phyloP scores from a whole-genome alignment of 2,113 vertebrate genomes.

The Opisthocomus hoazin region DNA sequence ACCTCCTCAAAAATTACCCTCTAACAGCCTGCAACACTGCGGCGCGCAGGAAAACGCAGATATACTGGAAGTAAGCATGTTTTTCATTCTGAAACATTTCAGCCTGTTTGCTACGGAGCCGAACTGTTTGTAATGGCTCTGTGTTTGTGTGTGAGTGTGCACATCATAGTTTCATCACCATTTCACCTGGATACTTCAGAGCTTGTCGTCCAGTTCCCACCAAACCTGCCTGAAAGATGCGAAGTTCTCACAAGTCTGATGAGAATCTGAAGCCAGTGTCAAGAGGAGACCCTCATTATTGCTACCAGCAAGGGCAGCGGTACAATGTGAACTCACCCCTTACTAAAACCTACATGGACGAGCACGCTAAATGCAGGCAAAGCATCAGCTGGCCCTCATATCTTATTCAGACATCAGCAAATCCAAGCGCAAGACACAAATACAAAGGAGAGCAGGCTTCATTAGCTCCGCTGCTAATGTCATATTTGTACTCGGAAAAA shows the following conservation, averaged over 20 bases:
- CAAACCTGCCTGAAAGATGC: neutral
- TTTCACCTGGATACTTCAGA: neutral
- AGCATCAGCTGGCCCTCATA: neutral
- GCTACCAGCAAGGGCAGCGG: fast-evolving
- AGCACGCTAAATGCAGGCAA: neutral
- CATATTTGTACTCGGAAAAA: neutral
- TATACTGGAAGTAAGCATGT: neutral
- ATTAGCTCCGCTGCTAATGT: neutral
- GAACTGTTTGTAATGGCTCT: neutral
- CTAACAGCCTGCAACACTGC: neutral
- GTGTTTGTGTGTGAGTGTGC: neutral
- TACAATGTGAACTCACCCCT: neutral
- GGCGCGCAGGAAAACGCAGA: neutral
- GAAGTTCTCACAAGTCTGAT: neutral
- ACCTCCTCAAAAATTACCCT: neutral
- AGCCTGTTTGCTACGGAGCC: neutral
- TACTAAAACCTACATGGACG: neutral
- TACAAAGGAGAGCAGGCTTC: neutral
- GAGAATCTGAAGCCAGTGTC: neutral
- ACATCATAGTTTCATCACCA: neutral
- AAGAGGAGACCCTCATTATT: neutral
- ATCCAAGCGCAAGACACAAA: neutral
- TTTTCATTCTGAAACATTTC: slow-evolving; percentile 26
- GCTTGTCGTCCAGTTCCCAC: neutral
- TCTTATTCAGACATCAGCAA: neutral